phyloP scores from a whole-genome alignment of 2,888 invertebrate species.

The Leptopterna dolabrata region DNA sequence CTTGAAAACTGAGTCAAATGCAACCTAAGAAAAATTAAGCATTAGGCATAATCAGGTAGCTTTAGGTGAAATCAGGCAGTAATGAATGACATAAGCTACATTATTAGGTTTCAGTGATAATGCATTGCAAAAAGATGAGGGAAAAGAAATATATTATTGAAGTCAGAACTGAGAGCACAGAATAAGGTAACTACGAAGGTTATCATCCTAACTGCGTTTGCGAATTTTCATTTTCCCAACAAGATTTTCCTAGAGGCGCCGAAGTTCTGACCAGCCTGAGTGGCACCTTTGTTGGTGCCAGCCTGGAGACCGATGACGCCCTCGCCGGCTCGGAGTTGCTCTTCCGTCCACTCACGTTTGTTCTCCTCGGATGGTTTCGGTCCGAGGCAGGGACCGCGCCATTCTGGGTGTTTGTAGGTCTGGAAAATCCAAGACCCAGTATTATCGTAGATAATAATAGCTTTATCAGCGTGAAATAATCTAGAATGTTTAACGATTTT shows the following conservation, averaged over 20 bases:
- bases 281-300: slow-evolving; percentile 86
- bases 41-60: no score
- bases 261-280: slow-evolving; percentile 87
- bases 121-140: no score
- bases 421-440: slow-evolving; percentile 65
- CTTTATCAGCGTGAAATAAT: no score
- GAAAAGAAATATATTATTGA: no score
- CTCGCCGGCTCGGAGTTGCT: slow-evolving; percentile 85
- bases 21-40: no score
- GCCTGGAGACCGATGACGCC: slow-evolving; percentile 88
- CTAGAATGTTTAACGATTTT: not conserved
- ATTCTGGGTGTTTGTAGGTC: slow-evolving; percentile 86
- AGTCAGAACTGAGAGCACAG: no score
- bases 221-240: slow-evolving; percentile 74
- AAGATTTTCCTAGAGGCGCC: slow-evolving; percentile 87
- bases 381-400: slow-evolving; percentile 84
- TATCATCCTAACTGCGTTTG: not conserved
- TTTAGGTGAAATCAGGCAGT: no score
- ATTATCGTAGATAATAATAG: not conserved
- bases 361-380: slow-evolving; percentile 89
- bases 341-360: slow-evolving; percentile 82
- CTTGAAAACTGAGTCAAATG: no score
- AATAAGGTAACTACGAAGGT: no score
- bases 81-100: no score
- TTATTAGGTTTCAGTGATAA: no score